Percentiles rank a stretch among this genome's conserved stretches.
phyloP scores from a whole-genome alignment of 1,140 invertebrate species.

The Cherax destructor region DNA sequence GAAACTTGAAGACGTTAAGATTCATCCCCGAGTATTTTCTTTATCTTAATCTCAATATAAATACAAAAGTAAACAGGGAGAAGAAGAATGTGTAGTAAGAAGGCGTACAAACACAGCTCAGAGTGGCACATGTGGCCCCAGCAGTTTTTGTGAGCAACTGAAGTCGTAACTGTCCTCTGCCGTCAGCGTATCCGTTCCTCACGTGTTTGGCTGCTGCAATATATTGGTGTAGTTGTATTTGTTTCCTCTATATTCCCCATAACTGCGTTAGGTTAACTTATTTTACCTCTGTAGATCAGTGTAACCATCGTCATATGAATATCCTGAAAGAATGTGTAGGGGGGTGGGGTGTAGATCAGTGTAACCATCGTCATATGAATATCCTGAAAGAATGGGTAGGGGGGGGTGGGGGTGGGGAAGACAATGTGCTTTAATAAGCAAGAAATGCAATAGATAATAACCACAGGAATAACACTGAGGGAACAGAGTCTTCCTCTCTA shows the following conservation, averaged over 20 bases:
- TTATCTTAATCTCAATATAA: background rate
- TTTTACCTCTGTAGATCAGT: background rate
- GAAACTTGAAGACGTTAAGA: background rate
- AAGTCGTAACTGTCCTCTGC: slow-evolving; percentile 18
- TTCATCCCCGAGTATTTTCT: background rate
- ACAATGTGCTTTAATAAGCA: slow-evolving; percentile 26
- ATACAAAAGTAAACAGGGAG: background rate
- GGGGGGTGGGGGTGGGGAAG: background rate
- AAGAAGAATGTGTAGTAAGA: slow-evolving; percentile 4
- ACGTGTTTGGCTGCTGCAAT: background rate
- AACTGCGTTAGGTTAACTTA: background rate
- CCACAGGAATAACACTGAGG: background rate
- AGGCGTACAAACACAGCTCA: background rate
- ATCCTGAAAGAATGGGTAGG: background rate
- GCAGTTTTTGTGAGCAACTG: slow-evolving; percentile 7
- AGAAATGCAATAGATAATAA: background rate
- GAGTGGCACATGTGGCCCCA: background rate
- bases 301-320: background rate
- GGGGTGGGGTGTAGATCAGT: background rate
- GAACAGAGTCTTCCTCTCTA: background rate
- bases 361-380: background rate
- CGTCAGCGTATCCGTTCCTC: slow-evolving; percentile 3
- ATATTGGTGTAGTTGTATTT: background rate
- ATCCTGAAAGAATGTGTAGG: background rate
- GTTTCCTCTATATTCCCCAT: background rate